Evolutionary conservation across 2,888 invertebrate genomes (phyloP).

Genomic region (Ochlodes sylvanus): DNA sequence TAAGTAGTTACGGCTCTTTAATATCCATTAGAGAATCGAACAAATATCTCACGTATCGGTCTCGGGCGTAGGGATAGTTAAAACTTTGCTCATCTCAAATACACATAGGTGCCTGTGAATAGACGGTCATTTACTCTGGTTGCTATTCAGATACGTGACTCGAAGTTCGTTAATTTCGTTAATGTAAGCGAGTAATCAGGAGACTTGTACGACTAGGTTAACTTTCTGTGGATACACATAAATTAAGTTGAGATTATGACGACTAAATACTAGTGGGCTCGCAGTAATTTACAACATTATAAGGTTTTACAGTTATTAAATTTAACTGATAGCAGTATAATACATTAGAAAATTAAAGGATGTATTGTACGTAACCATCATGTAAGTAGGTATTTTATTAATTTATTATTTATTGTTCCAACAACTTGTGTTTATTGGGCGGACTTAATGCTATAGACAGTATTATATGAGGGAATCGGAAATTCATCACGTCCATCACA

Average conservation of each 20-base stretch:
- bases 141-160: constrained; percentile 12
- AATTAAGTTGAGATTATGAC: neutral
- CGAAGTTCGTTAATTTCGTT: constrained; percentile 5
- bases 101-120: neutral
- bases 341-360: too few relatives aligned
- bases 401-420: too few relatives aligned
- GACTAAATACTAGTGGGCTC: neutral
- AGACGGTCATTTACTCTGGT: constrained; percentile 1
- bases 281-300: too few relatives aligned
- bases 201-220: neutral
- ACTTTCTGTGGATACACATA: neutral
- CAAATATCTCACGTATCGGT: neutral
- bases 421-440: too few relatives aligned
- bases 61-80: neutral
- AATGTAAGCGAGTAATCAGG: constrained; percentile 3
- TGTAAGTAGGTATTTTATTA: too few relatives aligned
- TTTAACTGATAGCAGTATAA: too few relatives aligned
- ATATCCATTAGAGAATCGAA: neutral
- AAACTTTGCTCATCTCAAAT: constrained; percentile 8
- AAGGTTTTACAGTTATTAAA: too few relatives aligned
- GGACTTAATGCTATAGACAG: too few relatives aligned
- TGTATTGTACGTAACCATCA: too few relatives aligned
- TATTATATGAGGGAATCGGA: too few relatives aligned
- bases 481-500: too few relatives aligned
- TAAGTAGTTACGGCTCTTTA: neutral